Conservation (phyloP, 2,888 invertebrate species). For the Morpho helenor region DNA sequence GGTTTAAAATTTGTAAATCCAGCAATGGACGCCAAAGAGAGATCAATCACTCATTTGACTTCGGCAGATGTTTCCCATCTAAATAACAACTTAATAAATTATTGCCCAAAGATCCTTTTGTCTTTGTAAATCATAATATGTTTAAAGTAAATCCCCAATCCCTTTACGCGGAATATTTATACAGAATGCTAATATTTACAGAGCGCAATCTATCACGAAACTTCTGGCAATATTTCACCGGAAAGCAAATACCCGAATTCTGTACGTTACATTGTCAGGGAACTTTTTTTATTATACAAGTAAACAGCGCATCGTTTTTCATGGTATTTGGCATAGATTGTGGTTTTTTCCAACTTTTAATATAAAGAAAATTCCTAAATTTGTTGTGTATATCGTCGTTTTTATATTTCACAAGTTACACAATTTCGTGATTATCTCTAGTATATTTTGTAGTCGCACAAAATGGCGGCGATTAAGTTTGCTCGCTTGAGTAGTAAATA, state of each 20-base stretch:
- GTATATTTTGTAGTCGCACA: too few species aligned
- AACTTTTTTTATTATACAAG: constrained; percentile 8
- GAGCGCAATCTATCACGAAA: constrained; percentile 21
- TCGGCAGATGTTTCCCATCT: too few species aligned
- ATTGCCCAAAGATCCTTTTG: not conserved
- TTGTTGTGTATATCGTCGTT: too few species aligned
- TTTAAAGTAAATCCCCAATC: constrained; percentile 10
- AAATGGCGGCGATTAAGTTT: too few species aligned
- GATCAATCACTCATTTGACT: too few species aligned
- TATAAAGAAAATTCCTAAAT: too few species aligned
- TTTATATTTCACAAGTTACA: too few species aligned
- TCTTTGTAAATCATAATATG: constrained; percentile 3
- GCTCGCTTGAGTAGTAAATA: too few species aligned
- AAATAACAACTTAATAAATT: too few species aligned
- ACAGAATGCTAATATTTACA: constrained; percentile 21
- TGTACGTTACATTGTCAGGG: constrained; percentile 10
- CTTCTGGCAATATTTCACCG: constrained; percentile 22
- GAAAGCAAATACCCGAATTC: constrained; percentile 16
- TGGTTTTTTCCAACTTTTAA: not conserved
- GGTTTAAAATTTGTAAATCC: too few species aligned
- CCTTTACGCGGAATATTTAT: constrained; percentile 15
- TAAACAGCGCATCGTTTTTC: constrained; percentile 9
- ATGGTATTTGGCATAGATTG: constrained; percentile 1
- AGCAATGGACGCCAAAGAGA: too few species aligned
- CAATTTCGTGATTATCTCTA: too few species aligned